Conservation (phyloP, 2,113 vertebrate genomes). For the Onychostruthus taczanowskii region DNA sequence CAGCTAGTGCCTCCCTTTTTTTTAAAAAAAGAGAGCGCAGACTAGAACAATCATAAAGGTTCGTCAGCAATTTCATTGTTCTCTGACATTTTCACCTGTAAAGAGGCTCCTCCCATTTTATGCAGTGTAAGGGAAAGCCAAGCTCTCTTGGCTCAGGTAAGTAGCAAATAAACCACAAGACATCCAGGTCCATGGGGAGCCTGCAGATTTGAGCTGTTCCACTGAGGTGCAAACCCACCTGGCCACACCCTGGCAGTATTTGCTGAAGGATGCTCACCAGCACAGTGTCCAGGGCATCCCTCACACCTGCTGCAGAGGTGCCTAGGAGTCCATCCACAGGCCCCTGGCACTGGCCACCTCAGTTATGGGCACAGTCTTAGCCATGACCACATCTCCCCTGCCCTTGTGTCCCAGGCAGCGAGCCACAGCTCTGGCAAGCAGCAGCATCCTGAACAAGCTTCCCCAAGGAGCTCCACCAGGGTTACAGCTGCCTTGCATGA, state of each 20-base stretch:
- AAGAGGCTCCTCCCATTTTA: background rate
- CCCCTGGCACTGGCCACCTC: background rate
- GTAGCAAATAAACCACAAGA: background rate
- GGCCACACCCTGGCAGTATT: background rate
- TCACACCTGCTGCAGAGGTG: too few species aligned
- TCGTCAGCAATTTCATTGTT: background rate
- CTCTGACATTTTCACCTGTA: background rate
- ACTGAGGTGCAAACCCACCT: background rate
- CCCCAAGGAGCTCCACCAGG: background rate
- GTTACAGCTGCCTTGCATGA: rapidly evolving
- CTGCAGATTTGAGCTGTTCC: background rate
- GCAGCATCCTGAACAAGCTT: background rate
- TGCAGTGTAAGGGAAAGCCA: background rate
- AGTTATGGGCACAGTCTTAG: rapidly evolving
- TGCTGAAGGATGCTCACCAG: background rate
- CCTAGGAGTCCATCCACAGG: rapidly evolving
- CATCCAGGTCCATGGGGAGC: background rate
- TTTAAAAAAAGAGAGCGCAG: background rate
- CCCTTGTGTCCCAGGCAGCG: background rate
- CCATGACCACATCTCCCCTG: background rate
- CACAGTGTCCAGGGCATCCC: rapidly evolving
- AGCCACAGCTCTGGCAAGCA: background rate
- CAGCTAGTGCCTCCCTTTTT: background rate
- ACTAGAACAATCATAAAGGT: background rate
- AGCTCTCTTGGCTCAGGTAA: background rate